Evolutionary conservation across 2,797 vertebrate species (phyloP).

Genomic region (Scolopax rusticola): DNA sequence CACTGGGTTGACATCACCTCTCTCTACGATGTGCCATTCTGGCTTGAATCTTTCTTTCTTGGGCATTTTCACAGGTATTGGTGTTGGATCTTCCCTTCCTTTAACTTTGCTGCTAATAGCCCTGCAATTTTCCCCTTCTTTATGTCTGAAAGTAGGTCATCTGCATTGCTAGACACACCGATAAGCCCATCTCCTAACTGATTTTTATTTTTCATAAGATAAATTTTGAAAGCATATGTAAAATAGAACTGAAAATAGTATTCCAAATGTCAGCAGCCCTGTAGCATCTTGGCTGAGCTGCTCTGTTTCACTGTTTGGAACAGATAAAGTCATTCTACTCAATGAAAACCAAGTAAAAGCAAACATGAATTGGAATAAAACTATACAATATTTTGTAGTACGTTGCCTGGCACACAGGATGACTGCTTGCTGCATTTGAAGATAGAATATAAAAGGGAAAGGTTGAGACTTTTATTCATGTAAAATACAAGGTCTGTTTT

Average conservation of each 20-base stretch:
- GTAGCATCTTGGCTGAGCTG: neutral
- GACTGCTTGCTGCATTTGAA: neutral
- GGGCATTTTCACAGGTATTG: neutral
- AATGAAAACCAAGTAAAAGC: constrained; percentile 1
- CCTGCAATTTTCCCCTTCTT: neutral
- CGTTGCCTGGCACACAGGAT: neutral
- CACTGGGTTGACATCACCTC: neutral
- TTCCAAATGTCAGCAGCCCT: constrained; percentile 35
- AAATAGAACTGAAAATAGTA: constrained; percentile 21
- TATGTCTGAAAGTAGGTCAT: neutral
- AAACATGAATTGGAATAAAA: neutral
- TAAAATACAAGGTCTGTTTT: constrained; percentile 1
- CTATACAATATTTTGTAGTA: neutral
- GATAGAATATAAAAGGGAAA: neutral
- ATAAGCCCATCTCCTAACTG: neutral
- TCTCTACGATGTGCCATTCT: accelerated
- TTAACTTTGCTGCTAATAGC: neutral
- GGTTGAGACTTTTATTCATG: neutral
- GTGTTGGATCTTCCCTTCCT: neutral
- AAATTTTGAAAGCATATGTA: constrained; percentile 48
- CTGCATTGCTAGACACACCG: neutral
- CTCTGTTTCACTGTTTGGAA: neutral
- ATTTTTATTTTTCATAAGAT: neutral
- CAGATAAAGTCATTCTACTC: neutral
- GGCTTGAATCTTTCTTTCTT: neutral